Conservation (phyloP, 2,797 vertebrate species). For the Acestrorhynchus altus region DNA sequence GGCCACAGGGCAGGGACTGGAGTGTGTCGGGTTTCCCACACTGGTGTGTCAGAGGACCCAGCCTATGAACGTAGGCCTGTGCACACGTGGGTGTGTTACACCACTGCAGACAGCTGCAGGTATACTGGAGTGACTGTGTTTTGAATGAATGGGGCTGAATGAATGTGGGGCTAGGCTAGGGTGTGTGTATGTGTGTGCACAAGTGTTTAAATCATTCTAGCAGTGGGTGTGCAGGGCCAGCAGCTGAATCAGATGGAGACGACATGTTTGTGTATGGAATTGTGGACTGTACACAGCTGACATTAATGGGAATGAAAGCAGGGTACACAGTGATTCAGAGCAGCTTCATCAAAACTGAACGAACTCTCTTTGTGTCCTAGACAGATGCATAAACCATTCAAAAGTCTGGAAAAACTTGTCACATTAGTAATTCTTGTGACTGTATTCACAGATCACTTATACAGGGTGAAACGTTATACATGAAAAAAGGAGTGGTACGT, state of each 20-base stretch:
- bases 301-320: slow-evolving; percentile 24
- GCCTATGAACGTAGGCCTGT: slow-evolving; percentile 14
- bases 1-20: slow-evolving; percentile 48
- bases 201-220: slow-evolving; percentile 10
- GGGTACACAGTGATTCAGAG: slow-evolving; percentile 35
- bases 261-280: slow-evolving; percentile 38
- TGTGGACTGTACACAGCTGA: slow-evolving; percentile 13
- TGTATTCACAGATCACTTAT: neutral
- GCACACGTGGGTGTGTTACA: slow-evolving; percentile 39
- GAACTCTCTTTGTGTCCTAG: slow-evolving; percentile 3
- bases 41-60: slow-evolving; percentile 32
- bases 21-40: slow-evolving; percentile 56
- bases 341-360: slow-evolving; percentile 28
- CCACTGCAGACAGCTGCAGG: slow-evolving; percentile 22
- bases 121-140: slow-evolving; percentile 13
- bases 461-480: neutral
- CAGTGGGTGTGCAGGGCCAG: slow-evolving; percentile 22
- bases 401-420: neutral
- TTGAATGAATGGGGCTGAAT: slow-evolving; percentile 25
- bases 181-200: slow-evolving; percentile 33
- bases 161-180: neutral
- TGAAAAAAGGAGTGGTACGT: too few relatives aligned
- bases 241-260: slow-evolving; percentile 26
- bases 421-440: neutral
- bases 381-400: slow-evolving; percentile 28